Conservation (phyloP, 2,113 vertebrate genomes). For the Chamaea fasciata region DNA sequence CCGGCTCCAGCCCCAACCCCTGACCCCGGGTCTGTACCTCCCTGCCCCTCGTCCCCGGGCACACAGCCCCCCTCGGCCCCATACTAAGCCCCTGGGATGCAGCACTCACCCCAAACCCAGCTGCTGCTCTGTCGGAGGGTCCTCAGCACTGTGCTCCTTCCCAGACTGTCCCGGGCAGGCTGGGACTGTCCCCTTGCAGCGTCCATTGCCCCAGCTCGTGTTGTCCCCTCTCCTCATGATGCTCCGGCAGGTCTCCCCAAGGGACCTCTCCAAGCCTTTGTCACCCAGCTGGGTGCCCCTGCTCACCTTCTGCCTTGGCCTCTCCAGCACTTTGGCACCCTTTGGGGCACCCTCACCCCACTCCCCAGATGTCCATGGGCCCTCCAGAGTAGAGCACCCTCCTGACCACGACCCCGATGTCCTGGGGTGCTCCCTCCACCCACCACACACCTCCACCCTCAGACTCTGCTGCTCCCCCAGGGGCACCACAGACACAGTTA, state of each 20-base stretch:
- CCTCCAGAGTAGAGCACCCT: not conserved
- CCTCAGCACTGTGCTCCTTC: not conserved
- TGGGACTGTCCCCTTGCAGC: not conserved
- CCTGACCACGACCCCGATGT: not conserved
- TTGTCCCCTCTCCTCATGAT: not conserved
- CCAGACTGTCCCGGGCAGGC: fast-evolving
- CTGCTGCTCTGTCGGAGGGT: not conserved
- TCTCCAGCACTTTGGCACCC: not conserved
- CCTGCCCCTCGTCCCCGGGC: fast-evolving
- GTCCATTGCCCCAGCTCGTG: fast-evolving
- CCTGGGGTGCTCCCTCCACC: not conserved
- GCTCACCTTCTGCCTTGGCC: not conserved
- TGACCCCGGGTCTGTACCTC: not conserved
- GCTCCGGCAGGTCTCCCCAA: not conserved
- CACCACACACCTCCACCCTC: not conserved
- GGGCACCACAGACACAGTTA: fast-evolving
- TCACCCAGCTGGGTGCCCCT: not conserved
- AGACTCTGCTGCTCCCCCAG: not conserved
- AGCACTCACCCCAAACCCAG: not conserved
- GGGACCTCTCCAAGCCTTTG: not conserved
- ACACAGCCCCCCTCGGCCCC: fast-evolving
- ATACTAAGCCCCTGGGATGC: fast-evolving
- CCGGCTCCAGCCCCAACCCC: fast-evolving
- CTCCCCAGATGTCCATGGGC: not conserved
- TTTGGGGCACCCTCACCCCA: not conserved